Base-by-base conservation (phyloP, 1,140 invertebrate species). In the Plectrocnemia conspersa region DNA sequence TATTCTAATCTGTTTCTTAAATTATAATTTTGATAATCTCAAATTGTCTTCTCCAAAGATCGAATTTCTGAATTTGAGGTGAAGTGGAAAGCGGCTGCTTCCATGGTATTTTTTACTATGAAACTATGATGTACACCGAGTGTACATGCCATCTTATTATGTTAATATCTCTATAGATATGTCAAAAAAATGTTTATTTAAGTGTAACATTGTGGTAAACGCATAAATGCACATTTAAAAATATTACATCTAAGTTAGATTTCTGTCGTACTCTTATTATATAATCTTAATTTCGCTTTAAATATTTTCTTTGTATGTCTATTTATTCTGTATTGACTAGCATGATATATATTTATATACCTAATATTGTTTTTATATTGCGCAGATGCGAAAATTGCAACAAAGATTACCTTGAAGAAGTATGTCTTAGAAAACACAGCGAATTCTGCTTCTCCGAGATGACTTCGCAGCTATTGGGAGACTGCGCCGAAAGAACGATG, bases 351-450 rank as follows among this genome's bases (percentile, higher is more conserved):
- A 29, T 29, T 13, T 29, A 29, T 29, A 9, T 29, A 7, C n/a
- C 7, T 29, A 7, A 21, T 45, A 21, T 24, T 19, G 2, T 41
- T 23, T 27, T 48, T 48, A 48, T 35, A 45, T 52, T 40, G 1
- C 19, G 11, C 18, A 58, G 56, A 35, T 58, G 56, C 23, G 23
- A 6, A 10, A 13, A 58, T 10, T 58, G 56, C 41, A 27, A 44
- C 7, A 58, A 54, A 18, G 52, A 52, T 24, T 58, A 42, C 35
- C 49, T 49, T 3, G 46, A 23, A 1, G 50, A 58, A 36, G 36
- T 32, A n/a, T 41, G 44, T 48, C 38, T 58, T 16, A 24, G n/a
- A 2, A 48, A 53, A 38, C 56, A 58, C 38, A 15, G 23, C 7
- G 44, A 42, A 1, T 11, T 19, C 6, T 57, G 55, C 32, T 21